Conservation (phyloP, 1,140 invertebrate genomes). For the Sitobion miscanthi region DNA sequence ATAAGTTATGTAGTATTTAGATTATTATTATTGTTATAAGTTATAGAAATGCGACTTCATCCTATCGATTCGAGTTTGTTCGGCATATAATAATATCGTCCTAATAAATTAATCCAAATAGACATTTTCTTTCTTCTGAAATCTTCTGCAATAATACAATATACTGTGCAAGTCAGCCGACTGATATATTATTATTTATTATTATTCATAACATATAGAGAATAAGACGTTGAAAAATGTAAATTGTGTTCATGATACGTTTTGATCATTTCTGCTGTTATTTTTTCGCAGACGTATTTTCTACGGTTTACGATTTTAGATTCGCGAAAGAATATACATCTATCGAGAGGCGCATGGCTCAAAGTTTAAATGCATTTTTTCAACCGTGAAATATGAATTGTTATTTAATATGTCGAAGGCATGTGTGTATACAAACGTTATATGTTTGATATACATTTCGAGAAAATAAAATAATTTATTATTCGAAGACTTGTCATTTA, state of each 20-base stretch:
- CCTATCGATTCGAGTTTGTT: neutral
- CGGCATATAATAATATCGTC: neutral
- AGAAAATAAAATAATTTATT: neutral
- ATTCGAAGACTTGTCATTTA: neutral
- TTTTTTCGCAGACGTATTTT: neutral
- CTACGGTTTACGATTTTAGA: neutral
- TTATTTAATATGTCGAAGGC: neutral
- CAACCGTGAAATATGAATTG: neutral
- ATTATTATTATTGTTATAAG: neutral
- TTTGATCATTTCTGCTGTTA: neutral
- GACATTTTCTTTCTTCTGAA: neutral
- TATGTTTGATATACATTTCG: too few species aligned
- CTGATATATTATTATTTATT: neutral
- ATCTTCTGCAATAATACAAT: neutral
- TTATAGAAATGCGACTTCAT: neutral
- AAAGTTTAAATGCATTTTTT: neutral
- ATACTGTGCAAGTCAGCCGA: neutral
- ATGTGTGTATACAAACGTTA: too few species aligned
- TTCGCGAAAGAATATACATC: neutral
- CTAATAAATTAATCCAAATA: neutral
- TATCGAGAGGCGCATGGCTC: neutral
- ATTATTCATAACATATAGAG: neutral
- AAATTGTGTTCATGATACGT: neutral
- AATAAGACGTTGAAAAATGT: neutral
- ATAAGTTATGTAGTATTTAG: neutral